Evolutionary conservation across 2,113 vertebrate genomes (phyloP).

Genomic region (Oceanites oceanicus): DNA sequence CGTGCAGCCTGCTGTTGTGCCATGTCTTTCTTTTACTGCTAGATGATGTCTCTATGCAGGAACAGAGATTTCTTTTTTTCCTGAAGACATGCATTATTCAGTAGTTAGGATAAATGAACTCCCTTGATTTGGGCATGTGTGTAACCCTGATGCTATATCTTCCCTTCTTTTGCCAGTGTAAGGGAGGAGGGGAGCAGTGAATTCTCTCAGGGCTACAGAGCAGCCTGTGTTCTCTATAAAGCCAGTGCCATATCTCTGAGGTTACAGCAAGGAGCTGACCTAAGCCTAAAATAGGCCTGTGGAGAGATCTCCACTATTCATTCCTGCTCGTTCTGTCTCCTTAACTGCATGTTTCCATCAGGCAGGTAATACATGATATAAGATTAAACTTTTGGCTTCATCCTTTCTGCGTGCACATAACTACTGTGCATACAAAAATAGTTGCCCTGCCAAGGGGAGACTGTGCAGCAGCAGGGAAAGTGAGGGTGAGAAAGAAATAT

Average conservation of each 20-base stretch:
- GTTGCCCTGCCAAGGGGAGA: neutral
- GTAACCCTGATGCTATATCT: neutral
- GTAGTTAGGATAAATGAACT: neutral
- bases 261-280: neutral
- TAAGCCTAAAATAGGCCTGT: neutral
- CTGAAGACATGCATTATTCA: neutral
- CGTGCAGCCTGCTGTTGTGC: neutral
- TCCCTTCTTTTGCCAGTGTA: neutral
- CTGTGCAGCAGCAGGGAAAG: neutral
- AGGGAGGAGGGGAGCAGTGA: neutral
- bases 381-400: neutral
- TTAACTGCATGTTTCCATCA: neutral
- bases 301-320: neutral
- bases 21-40: neutral
- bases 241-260: neutral
- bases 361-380: neutral
- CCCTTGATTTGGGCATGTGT: neutral
- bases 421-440: neutral
- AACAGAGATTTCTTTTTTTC: neutral
- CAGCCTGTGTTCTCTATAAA: neutral
- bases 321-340: neutral
- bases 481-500: neutral
- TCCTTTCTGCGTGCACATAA: fast-evolving
- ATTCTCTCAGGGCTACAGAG: neutral
- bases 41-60: neutral